Evolutionary conservation across 2,113 vertebrate genomes (phyloP).

Genomic region (Proterorhinus semilunaris): DNA sequence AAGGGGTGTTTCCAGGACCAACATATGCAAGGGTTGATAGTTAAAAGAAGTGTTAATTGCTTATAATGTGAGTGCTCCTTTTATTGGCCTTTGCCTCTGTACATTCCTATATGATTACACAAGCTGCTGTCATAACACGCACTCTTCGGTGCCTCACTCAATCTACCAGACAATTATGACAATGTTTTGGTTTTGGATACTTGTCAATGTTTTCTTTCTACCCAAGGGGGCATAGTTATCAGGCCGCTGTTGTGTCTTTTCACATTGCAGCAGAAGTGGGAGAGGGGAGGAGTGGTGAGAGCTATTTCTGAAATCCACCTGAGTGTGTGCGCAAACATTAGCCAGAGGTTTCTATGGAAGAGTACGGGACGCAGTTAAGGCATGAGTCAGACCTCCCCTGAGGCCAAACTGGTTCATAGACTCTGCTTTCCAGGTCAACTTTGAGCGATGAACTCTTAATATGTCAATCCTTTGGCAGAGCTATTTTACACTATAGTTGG

Average conservation of each 20-base stretch:
- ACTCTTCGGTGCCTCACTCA: constrained; percentile 36
- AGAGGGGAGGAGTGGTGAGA: constrained; percentile 47
- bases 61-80: constrained; percentile 43
- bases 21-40: constrained; percentile 10
- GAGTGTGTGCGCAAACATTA: constrained; percentile 65
- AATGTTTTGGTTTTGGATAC: constrained; percentile 61
- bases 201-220: constrained; percentile 55
- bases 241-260: constrained; percentile 43
- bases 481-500: constrained; percentile 23
- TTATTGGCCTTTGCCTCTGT: constrained; percentile 33
- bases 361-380: constrained; percentile 41
- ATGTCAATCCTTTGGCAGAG: constrained; percentile 32
- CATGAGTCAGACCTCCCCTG: constrained; percentile 37
- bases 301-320: constrained; percentile 74
- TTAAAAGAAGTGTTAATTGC: constrained; percentile 40
- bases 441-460: constrained; percentile 21
- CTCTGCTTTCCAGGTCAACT: constrained; percentile 21
- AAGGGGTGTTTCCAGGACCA: constrained; percentile 45
- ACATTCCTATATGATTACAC: constrained; percentile 57
- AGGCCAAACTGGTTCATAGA: constrained; percentile 32
- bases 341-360: constrained; percentile 44
- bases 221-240: constrained; percentile 16
- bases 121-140: constrained; percentile 49
- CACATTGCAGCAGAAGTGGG: constrained; percentile 44
- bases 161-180: constrained; percentile 25